A percentile compares a stretch with the other conserved stretches of the same genome.
phyloP scores from a whole-genome alignment of 2,797 vertebrate species.

The Atherinosoma microstoma region DNA sequence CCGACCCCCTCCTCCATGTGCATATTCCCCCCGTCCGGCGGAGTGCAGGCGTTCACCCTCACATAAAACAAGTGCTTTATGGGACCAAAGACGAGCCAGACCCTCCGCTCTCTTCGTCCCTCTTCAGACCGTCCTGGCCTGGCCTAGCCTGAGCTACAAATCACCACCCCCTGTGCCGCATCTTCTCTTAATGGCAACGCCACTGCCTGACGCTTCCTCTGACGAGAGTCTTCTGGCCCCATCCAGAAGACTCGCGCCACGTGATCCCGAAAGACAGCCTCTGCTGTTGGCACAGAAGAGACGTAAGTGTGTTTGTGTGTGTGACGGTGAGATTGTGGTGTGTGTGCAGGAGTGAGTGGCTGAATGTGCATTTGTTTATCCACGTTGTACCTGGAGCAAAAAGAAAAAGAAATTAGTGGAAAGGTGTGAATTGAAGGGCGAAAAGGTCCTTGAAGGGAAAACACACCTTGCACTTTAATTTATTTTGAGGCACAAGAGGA shows the following conservation, averaged over 20 bases:
- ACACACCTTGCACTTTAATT: constrained; percentile 75
- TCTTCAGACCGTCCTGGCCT: constrained; percentile 37
- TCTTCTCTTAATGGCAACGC: constrained; percentile 78
- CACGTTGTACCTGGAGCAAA: constrained; percentile 6
- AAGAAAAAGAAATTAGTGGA: constrained; percentile 18
- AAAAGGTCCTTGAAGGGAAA: constrained; percentile 47
- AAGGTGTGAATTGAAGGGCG: constrained; percentile 55
- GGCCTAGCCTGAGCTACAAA: constrained; percentile 57
- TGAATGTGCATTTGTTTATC: constrained; percentile 45
- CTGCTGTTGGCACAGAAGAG: constrained; percentile 59
- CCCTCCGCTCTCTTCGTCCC: constrained; percentile 48
- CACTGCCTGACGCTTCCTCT: constrained; percentile 80
- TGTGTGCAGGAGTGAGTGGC: constrained; percentile 29
- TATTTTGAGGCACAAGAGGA: constrained; percentile 25
- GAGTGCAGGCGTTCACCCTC: constrained; percentile 62
- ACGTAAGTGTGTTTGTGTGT: constrained; percentile 14
- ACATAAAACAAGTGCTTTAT: constrained; percentile 80
- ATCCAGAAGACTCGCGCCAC: constrained; percentile 50
- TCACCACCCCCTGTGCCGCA: constrained; percentile 74
- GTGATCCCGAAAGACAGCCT: constrained; percentile 50
- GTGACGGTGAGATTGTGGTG: background rate
- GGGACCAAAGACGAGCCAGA: constrained; percentile 79
- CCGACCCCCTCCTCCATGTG: background rate
- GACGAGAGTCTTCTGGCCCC: constrained; percentile 54
- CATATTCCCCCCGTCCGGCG: constrained; percentile 34